phyloP scores from a whole-genome alignment of 2,888 invertebrate genomes.

The Tiliacea citrago region DNA sequence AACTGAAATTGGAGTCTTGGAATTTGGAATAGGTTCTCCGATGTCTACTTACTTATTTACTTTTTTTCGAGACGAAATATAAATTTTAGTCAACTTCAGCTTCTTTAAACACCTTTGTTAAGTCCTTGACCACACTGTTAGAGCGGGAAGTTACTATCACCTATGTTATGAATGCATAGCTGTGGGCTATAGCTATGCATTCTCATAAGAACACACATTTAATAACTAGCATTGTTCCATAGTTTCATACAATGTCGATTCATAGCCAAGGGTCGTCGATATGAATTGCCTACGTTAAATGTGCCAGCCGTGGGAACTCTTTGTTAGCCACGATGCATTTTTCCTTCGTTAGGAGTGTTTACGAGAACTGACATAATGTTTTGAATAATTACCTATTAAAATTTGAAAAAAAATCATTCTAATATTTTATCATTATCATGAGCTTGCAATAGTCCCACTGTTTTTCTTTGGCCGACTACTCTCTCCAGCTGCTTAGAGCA shows the following conservation, averaged over 20 bases:
- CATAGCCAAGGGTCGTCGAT: conserved; percentile 77
- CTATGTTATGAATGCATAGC: conserved; percentile 20
- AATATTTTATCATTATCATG: neutral
- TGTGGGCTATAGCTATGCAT: conserved; percentile 38
- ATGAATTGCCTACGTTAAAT: conserved; percentile 77
- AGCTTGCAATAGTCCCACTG: neutral
- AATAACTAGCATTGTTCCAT: conserved; percentile 70
- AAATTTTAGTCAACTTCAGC: neutral
- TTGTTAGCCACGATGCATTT: conserved; percentile 67
- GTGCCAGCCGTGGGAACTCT: conserved; percentile 75
- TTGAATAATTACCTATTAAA: neutral
- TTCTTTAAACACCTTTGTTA: conserved; percentile 16
- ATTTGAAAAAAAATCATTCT: neutral
- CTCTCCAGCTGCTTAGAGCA: neutral
- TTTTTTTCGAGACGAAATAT: conserved; percentile 5
- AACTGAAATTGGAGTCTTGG: neutral
- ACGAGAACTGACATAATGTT: conserved; percentile 13
- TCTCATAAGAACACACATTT: conserved; percentile 69
- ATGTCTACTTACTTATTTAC: neutral
- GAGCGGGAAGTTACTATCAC: conserved; percentile 49
- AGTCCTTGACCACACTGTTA: conserved; percentile 57
- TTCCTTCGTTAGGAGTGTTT: conserved; percentile 32
- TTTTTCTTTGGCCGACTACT: neutral
- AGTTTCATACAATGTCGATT: conserved; percentile 80
- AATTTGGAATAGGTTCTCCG: neutral